A percentile compares a stretch with the other conserved stretches of the same genome.
phyloP scores from a whole-genome alignment of 2,113 vertebrate genomes.

The Oreochromis niloticus region DNA sequence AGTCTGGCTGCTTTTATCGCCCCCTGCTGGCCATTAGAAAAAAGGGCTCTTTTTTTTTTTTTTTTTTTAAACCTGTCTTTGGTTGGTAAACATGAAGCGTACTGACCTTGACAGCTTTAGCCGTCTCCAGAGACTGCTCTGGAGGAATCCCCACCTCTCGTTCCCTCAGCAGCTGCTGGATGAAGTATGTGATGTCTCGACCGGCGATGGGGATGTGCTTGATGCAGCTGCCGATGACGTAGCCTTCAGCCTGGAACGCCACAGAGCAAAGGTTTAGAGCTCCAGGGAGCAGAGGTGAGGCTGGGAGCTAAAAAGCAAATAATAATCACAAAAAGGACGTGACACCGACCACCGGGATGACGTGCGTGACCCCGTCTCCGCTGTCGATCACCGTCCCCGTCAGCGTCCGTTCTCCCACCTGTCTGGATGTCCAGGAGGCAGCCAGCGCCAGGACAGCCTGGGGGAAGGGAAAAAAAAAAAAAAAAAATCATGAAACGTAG shows the following conservation, averaged over 20 bases:
- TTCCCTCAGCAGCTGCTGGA: constrained; percentile 92
- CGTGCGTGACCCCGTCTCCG: constrained; percentile 95
- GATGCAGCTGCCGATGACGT: constrained; percentile 98
- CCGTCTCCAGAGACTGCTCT: constrained; percentile 96
- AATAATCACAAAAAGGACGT: neutral
- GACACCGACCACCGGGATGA: constrained; percentile 90
- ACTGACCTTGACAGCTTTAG: constrained; percentile 95
- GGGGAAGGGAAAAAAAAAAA: neutral
- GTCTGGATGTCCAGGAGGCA: constrained; percentile 98
- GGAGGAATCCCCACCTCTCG: constrained; percentile 97
- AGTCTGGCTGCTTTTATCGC: neutral
- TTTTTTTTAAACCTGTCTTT: too few species aligned
- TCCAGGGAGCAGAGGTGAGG: fast-evolving
- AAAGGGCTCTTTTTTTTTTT: neutral
- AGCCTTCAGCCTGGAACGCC: constrained; percentile 86
- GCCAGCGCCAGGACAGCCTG: constrained; percentile 86
- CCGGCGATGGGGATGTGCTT: constrained; percentile 99
- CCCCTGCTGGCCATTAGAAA: neutral
- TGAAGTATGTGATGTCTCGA: constrained; percentile 98
- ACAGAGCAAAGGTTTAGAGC: neutral
- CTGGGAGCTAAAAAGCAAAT: too few species aligned
- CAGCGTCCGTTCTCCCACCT: constrained; percentile 92
- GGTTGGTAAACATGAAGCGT: neutral
- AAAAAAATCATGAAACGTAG: neutral
- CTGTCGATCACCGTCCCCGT: constrained; percentile 98